phyloP scores from a whole-genome alignment of 2,113 vertebrate species.

The Pseudonaja textilis region DNA sequence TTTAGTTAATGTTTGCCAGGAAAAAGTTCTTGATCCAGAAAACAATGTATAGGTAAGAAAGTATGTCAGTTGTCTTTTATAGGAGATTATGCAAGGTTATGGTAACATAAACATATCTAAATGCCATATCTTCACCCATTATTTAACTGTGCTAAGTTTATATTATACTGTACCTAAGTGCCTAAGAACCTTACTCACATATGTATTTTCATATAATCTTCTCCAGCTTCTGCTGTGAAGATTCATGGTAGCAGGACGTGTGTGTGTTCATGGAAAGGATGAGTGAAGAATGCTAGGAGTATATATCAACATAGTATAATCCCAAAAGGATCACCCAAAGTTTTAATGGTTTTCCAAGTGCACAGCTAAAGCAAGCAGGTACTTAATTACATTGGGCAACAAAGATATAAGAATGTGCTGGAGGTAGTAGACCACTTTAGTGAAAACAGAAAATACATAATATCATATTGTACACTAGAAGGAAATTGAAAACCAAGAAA shows the following conservation, averaged over 20 bases:
- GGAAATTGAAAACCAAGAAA: too few species aligned
- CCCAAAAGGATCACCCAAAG: neutral
- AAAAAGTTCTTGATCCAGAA: slow-evolving; percentile 1
- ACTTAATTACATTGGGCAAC: too few species aligned
- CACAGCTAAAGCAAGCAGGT: too few species aligned
- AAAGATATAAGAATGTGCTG: too few species aligned
- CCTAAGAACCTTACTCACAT: neutral
- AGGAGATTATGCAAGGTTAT: neutral
- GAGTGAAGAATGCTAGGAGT: neutral
- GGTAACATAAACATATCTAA: neutral
- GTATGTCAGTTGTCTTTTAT: neutral
- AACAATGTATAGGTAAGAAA: neutral
- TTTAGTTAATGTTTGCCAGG: neutral
- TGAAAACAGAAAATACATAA: too few species aligned
- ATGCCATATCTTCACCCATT: neutral
- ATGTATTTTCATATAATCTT: neutral
- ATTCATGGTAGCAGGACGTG: neutral
- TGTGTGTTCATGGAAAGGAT: too few species aligned
- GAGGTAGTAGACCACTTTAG: too few species aligned
- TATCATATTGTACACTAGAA: too few species aligned
- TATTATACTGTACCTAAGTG: neutral
- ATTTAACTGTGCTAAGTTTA: neutral
- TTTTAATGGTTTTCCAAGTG: neutral
- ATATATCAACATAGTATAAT: neutral
- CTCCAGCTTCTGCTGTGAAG: neutral